Evolutionary conservation across 2,888 invertebrate species (phyloP), one percentile per base, ranked within the genome.

Genomic region (Alsophila aescularia): DNA sequence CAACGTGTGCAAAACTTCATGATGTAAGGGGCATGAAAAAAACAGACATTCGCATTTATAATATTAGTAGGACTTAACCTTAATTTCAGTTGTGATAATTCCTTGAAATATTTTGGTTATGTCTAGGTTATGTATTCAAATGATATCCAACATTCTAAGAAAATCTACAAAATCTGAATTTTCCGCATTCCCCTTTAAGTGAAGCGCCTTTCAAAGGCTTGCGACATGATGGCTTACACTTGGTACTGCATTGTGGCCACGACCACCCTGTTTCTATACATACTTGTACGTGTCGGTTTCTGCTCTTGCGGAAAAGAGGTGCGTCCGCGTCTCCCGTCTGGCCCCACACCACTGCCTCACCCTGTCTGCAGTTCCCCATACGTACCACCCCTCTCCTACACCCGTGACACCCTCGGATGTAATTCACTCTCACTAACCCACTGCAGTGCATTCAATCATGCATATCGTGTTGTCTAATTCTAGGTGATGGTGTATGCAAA

Each of bases 371-470:
- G 68, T 67, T 71, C 75, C 67, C 79, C 77, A 68, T 44, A 36
- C 42, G 62, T 47, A 60, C 50, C 52, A 29, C 62, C 62, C 62
- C 53, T 59, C 56, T 72, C 70, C 70, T 69, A 67, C 70, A 68
- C 69, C 54, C 66, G 67, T 66, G 60, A 65, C 68, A 60, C 73
- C 75, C 69, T 74, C 73, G 66, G 60, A 74, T 82, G 86, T 89
- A 88, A 86, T 91, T 91, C 90, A 91, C 91, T 91, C 91, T 91
- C 91, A 90, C 90, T 91, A 91, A 91, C 91, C 91, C 85, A 91
- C 90, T 91, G 90, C 89, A 90, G 83, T 81, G 81, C 78, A 85
- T 81, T 86, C 88, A 79, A 89, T 90, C 89, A 86, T 86, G 88
- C 85, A 85, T 83, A 87, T 79, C 79, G 77, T 70, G 77, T 70